phyloP scores from a whole-genome alignment of 2,113 vertebrate species.

The Pipa parva region DNA sequence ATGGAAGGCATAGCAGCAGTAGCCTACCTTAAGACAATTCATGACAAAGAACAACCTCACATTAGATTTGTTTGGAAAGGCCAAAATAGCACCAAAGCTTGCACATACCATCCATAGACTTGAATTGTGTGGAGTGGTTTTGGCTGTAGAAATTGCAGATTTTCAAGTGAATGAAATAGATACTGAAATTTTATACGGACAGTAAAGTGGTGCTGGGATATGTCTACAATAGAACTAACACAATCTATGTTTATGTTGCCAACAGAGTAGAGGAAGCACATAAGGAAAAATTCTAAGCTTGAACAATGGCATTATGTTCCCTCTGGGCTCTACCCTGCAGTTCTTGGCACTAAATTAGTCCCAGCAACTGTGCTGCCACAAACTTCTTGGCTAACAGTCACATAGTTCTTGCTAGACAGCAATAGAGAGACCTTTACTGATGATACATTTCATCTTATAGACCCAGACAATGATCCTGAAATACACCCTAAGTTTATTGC shows the following conservation, averaged over 20 bases:
- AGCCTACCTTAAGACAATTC: too few relatives aligned
- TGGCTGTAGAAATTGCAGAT: too few relatives aligned
- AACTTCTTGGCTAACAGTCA: background rate
- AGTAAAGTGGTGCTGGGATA: too few relatives aligned
- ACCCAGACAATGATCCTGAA: background rate
- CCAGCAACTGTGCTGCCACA: background rate
- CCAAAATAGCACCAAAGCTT: too few relatives aligned
- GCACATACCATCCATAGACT: too few relatives aligned
- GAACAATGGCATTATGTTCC: too few relatives aligned
- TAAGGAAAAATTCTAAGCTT: background rate
- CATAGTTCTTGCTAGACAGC: background rate
- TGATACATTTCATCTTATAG: background rate
- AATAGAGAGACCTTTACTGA: too few relatives aligned
- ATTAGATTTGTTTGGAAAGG: too few relatives aligned
- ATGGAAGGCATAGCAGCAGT: too few relatives aligned
- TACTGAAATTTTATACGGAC: background rate
- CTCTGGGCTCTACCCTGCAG: background rate
- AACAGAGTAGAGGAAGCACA: background rate
- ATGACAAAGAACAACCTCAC: too few relatives aligned
- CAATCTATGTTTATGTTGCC: background rate
- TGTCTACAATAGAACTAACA: background rate
- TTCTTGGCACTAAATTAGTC: background rate
- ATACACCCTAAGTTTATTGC: background rate
- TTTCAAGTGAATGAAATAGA: background rate
- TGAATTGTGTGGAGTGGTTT: too few relatives aligned